Percentiles rank a stretch among this genome's conserved stretches.
These are phyloP conservation scores for Cotesia glomerata DNA, from an alignment of 1,140 invertebrate species.

Conservation along the genomic window DNA sequence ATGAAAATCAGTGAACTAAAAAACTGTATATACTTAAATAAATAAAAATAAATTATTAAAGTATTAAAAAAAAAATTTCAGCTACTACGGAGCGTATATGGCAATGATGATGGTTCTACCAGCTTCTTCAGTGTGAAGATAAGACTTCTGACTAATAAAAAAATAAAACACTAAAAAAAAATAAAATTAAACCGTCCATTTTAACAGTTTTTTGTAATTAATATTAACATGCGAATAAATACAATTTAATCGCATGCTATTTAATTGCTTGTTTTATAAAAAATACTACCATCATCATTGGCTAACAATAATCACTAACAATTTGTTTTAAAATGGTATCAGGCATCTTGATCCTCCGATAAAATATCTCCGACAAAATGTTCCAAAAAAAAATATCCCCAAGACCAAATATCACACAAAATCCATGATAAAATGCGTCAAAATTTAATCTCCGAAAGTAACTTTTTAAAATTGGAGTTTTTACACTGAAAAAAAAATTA, in stretches of 20 bases:
- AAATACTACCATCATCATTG: conserved; percentile 24
- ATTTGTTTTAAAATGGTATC: background rate
- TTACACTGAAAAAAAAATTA: too few relatives aligned
- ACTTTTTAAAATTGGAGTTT: too few relatives aligned
- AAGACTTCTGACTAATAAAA: conserved; percentile 32
- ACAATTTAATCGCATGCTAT: background rate
- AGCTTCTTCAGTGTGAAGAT: conserved; percentile 48
- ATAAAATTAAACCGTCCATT: background rate
- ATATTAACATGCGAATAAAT: background rate
- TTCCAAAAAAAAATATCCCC: too few relatives aligned
- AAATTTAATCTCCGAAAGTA: too few relatives aligned
- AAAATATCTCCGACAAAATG: too few relatives aligned
- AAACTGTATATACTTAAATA: too few relatives aligned
- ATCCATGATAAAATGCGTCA: too few relatives aligned
- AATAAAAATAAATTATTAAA: conserved; percentile 20
- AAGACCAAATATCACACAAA: too few relatives aligned
- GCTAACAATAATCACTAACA: background rate
- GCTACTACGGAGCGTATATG: conserved; percentile 53
- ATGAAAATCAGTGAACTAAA: too few relatives aligned
- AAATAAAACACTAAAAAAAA: background rate
- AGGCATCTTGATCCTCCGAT: too few relatives aligned
- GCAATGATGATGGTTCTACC: conserved; percentile 56
- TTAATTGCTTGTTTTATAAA: background rate
- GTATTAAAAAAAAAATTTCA: conserved; percentile 50
- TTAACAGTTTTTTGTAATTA: conserved; percentile 1